Percentiles rank a stretch among this genome's conserved stretches.
Conservation (phyloP, 2,113 vertebrate species). For the Apodemus sylvaticus region DNA sequence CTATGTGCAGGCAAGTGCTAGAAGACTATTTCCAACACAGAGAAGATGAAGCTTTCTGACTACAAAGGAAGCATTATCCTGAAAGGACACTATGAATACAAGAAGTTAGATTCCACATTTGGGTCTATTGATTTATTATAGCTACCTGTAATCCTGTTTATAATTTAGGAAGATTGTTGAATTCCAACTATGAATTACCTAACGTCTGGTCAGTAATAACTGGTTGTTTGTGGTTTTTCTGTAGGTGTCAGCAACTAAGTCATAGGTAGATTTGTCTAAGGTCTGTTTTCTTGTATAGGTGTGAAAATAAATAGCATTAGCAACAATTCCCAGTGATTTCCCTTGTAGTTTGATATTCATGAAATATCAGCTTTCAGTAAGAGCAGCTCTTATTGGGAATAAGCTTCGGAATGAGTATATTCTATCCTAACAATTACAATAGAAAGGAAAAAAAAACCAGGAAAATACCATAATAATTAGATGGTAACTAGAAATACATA, state of each 20-base stretch:
- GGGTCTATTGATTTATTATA: neutral
- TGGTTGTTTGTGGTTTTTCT: neutral
- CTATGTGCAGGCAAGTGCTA: neutral
- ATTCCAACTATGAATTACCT: constrained; percentile 7
- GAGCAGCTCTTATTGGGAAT: neutral
- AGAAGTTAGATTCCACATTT: neutral
- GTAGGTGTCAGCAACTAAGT: neutral
- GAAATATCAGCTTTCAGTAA: neutral
- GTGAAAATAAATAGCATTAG: neutral
- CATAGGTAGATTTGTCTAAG: neutral
- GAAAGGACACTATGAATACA: neutral
- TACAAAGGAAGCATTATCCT: neutral
- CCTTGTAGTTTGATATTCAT: neutral
- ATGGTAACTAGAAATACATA: neutral
- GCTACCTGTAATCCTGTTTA: neutral
- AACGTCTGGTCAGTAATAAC: neutral
- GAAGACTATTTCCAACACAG: neutral
- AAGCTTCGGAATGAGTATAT: neutral
- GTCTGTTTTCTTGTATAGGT: neutral
- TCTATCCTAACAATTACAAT: neutral
- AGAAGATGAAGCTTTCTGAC: neutral
- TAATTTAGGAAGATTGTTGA: neutral
- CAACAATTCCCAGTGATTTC: neutral
- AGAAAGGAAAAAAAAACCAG: neutral
- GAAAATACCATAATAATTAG: neutral